These are phyloP conservation scores for Pristionchus japonicus DNA, from an alignment of 2,888 invertebrate genomes.

Conservation along the genomic window DNA sequence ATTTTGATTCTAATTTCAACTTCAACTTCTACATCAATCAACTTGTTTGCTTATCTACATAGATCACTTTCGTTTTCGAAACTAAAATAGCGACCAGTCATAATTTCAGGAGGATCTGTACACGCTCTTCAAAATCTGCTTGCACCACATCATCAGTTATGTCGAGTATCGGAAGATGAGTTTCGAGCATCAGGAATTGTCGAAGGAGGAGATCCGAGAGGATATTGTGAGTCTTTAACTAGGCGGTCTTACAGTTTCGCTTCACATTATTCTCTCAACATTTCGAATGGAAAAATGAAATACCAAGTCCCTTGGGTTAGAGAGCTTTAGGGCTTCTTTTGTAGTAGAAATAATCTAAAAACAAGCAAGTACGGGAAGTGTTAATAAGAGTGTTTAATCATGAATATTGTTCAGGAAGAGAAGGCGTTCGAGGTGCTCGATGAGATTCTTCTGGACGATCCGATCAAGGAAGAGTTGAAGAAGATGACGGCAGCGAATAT, in stretches of 20 bases:
- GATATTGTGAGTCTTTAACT: background rate
- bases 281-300: no score
- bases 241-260: no score
- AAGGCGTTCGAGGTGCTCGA: background rate
- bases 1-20: background rate
- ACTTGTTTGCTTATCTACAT: no score
- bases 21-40: no score
- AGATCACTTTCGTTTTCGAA: background rate
- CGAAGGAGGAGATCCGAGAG: background rate
- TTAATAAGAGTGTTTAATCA: background rate
- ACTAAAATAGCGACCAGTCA: background rate
- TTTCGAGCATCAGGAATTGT: background rate
- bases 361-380: no score
- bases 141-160: background rate
- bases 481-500: background rate
- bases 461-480: background rate
- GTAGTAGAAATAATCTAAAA: background rate
- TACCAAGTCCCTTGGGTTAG: no score
- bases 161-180: background rate
- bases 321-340: background rate
- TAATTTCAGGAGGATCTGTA: background rate
- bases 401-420: background rate
- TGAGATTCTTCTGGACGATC: background rate
- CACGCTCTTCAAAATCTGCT: background rate
- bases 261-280: background rate